phyloP scores from a whole-genome alignment of 2,888 invertebrate genomes.

The Aspidapion aeneum region DNA sequence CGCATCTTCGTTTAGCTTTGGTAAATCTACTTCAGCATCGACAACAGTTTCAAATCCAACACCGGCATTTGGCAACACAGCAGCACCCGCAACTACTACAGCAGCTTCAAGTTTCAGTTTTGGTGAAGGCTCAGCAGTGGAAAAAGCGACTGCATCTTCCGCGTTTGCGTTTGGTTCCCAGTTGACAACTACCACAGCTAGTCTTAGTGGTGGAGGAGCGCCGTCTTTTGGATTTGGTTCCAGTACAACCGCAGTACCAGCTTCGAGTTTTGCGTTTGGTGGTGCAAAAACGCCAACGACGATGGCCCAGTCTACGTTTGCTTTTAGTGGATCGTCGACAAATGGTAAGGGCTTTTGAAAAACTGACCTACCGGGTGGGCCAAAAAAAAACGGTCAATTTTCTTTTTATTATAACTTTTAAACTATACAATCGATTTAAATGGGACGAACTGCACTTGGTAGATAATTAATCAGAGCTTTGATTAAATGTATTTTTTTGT shows the following conservation, averaged over 20 bases:
- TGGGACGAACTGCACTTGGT: too few relatives aligned
- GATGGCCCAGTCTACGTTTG: not conserved
- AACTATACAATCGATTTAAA: too few relatives aligned
- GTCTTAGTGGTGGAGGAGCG: slow-evolving; percentile 6
- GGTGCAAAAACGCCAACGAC: not conserved
- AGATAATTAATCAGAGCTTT: too few relatives aligned
- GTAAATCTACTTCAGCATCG: not conserved
- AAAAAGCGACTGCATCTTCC: slow-evolving; percentile 6
- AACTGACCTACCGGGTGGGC: too few relatives aligned
- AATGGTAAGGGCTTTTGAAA: not conserved
- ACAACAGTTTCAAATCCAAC: too few relatives aligned
- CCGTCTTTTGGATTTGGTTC: slow-evolving; percentile 1
- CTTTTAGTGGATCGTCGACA: not conserved
- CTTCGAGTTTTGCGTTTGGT: slow-evolving; percentile 11
- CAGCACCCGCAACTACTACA: not conserved
- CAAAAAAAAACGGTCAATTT: too few relatives aligned
- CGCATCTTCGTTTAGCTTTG: not conserved
- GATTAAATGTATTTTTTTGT: too few relatives aligned
- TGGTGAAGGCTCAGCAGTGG: slow-evolving; percentile 3
- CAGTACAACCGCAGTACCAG: not conserved
- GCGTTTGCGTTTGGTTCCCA: slow-evolving; percentile 9
- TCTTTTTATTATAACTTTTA: too few relatives aligned
- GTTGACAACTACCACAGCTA: slow-evolving; percentile 1
- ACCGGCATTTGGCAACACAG: not conserved
- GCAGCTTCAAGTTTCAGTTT: not conserved